These are phyloP conservation scores for Novumbra hubbsi DNA, from an alignment of 2,797 vertebrate genomes.

Conservation along the genomic window DNA sequence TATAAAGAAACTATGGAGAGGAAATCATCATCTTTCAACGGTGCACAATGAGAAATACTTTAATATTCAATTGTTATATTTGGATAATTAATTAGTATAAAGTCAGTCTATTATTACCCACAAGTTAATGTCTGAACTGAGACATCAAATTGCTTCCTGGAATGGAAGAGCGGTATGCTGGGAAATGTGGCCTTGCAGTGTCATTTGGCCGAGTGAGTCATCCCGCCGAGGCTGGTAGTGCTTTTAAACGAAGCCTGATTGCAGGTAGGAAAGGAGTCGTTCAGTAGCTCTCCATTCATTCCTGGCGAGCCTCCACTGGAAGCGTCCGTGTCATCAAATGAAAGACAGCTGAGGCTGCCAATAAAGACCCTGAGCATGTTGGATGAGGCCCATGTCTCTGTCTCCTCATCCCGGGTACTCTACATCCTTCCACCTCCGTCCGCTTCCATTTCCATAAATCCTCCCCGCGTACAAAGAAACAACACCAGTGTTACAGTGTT, in stretches of 20 bases:
- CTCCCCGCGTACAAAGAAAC: neutral
- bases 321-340: neutral
- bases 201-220: too few relatives aligned
- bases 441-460: neutral
- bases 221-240: too few relatives aligned
- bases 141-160: neutral
- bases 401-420: neutral
- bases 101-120: neutral
- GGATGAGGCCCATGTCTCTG: neutral
- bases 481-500: neutral
- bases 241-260: too few relatives aligned
- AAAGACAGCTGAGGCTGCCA: neutral
- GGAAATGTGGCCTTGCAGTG: too few relatives aligned
- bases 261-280: too few relatives aligned
- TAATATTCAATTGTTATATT: neutral
- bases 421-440: neutral
- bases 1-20: neutral
- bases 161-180: neutral
- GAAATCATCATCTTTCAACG: conserved; percentile 32
- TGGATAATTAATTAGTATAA: conserved; percentile 21
- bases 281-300: too few relatives aligned
- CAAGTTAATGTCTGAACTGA: neutral
- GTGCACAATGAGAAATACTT: conserved; percentile 25
- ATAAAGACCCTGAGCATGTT: too few relatives aligned
- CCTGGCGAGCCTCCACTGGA: neutral